These are phyloP conservation scores for Cremastinae sp. DNA, from an alignment of 2,888 invertebrate species.

Conservation along the genomic window DNA sequence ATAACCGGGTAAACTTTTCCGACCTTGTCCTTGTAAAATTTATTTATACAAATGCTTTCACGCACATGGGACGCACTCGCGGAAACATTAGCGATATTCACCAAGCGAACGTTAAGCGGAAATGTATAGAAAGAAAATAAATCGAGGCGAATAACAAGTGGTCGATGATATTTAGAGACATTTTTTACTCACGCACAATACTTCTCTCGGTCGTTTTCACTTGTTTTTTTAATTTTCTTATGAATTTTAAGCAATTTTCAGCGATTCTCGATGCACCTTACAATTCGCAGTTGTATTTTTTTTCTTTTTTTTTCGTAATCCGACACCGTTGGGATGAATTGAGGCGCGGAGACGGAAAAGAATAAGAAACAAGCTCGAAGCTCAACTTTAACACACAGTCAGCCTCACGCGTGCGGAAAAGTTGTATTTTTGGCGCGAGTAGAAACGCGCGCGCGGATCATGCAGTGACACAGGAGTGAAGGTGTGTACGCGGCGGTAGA, in stretches of 20 bases:
- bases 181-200: background rate
- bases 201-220: background rate
- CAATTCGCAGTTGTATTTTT: conserved; percentile 7
- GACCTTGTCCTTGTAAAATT: conserved; percentile 30
- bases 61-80: background rate
- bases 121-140: too few species aligned
- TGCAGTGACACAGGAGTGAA: conserved; percentile 52
- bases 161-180: background rate
- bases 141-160: too few species aligned
- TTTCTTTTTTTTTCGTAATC: conserved; percentile 65
- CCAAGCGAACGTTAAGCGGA: too few species aligned
- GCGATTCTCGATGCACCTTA: conserved; percentile 16
- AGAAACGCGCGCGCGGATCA: conserved; percentile 31
- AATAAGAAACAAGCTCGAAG: conserved; percentile 44
- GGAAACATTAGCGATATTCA: too few species aligned
- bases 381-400: conserved; percentile 62
- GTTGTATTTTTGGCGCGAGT: conserved; percentile 71
- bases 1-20: too few species aligned
- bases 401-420: conserved; percentile 25
- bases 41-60: background rate
- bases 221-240: too few species aligned
- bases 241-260: too few species aligned
- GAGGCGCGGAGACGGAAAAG: conserved; percentile 39
- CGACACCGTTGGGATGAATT: conserved; percentile 65
- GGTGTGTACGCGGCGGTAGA: conserved; percentile 8